Evolutionary conservation across 1,140 invertebrate species (phyloP).

Genomic region (Anagrus nilaparvatae): DNA sequence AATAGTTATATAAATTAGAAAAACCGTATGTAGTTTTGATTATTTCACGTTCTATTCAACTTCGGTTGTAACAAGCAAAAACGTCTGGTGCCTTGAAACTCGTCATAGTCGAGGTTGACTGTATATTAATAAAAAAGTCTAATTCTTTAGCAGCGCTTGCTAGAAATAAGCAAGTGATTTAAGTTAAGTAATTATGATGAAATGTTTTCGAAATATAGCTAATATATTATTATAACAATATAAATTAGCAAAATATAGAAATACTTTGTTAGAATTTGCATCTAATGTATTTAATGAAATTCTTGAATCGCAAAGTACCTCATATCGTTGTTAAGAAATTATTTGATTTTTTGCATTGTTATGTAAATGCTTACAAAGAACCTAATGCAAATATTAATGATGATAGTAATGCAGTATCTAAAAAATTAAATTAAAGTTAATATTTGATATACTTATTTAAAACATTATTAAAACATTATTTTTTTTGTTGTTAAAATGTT

Average conservation of each 20-base stretch:
- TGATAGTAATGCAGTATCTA: neutral
- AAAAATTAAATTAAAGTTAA: conserved; percentile 2
- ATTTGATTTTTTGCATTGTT: neutral
- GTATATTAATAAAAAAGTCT: conserved; percentile 4
- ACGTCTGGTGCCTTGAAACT: conserved; percentile 2
- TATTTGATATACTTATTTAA: too few species aligned
- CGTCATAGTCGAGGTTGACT: conserved; percentile 2
- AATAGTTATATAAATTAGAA: too few species aligned
- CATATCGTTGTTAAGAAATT: neutral
- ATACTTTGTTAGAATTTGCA: conserved; percentile 1
- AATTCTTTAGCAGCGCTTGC: conserved; percentile 3
- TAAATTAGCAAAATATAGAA: neutral
- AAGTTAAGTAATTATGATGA: neutral
- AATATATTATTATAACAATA: conserved; percentile 2
- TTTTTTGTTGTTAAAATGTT: too few species aligned
- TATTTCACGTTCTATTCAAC: too few species aligned
- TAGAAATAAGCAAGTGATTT: conserved; percentile 4
- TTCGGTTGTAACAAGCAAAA: neutral
- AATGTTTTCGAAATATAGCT: conserved; percentile 4
- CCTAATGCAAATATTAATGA: neutral
- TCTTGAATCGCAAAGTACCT: conserved; percentile 1
- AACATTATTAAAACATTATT: too few species aligned
- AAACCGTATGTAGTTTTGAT: too few species aligned
- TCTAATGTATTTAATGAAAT: neutral
- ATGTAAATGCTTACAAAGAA: neutral